Percentiles rank a stretch among this genome's conserved stretches.
Conservation (phyloP, 2,888 invertebrate species). For the Sarcophaga variegata region DNA sequence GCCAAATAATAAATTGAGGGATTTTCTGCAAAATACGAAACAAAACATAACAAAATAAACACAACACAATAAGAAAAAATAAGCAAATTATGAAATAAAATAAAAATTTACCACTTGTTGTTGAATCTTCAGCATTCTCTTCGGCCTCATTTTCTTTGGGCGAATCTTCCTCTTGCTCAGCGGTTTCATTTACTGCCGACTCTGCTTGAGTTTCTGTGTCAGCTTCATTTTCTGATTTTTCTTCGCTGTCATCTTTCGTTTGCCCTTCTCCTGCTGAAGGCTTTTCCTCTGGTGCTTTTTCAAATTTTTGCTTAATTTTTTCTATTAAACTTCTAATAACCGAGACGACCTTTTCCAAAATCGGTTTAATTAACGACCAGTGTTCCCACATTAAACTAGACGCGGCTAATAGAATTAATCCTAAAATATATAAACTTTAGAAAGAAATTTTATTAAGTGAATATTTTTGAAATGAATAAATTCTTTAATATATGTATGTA, state of each 20-base stretch:
- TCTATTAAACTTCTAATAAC: conserved; percentile 40
- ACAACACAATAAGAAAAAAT: background rate
- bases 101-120: conserved; percentile 52
- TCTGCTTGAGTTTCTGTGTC: conserved; percentile 37
- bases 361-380: conserved; percentile 42
- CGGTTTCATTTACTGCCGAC: conserved; percentile 21
- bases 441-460: background rate
- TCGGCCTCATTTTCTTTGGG: background rate
- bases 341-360: conserved; percentile 18
- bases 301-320: conserved; percentile 40
- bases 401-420: conserved; percentile 36
- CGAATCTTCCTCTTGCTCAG: background rate
- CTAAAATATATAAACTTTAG: conserved; percentile 59
- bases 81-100: conserved; percentile 5
- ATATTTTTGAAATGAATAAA: background rate
- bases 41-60: background rate
- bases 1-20: conserved; percentile 64
- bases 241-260: conserved; percentile 10
- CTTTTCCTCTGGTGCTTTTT: conserved; percentile 25
- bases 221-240: conserved; percentile 7
- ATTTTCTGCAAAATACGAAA: conserved; percentile 49
- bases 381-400: conserved; percentile 59
- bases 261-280: background rate
- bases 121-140: conserved; percentile 28
- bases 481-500: background rate